Conservation (phyloP, 1,140 invertebrate genomes). For the Geopemphigus sp. region DNA sequence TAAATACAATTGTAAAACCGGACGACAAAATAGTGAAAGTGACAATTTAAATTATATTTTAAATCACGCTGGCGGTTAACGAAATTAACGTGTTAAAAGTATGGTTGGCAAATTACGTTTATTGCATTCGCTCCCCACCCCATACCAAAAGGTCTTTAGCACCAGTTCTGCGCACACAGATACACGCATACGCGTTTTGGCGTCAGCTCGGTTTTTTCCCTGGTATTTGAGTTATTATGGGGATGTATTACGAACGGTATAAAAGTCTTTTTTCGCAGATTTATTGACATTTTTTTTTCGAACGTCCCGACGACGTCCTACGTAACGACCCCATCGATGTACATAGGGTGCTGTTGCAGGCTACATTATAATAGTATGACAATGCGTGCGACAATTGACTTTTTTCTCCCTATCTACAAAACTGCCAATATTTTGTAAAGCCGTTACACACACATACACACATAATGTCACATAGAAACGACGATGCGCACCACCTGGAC, state of each 20-base stretch:
- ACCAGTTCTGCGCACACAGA: too few relatives aligned
- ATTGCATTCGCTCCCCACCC: too few relatives aligned
- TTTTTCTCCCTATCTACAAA: not conserved
- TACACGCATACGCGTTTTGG: too few relatives aligned
- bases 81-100: too few relatives aligned
- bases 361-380: not conserved
- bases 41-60: too few relatives aligned
- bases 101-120: too few relatives aligned
- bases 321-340: not conserved
- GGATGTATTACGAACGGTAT: not conserved
- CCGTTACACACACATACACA: not conserved
- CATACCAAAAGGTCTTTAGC: too few relatives aligned
- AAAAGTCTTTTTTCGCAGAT: conserved; percentile 3
- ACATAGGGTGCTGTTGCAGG: not conserved
- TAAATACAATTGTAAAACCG: too few relatives aligned
- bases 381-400: conserved; percentile 28
- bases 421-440: not conserved
- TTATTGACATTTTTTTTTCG: conserved; percentile 11
- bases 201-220: too few relatives aligned
- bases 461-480: not conserved
- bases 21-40: too few relatives aligned
- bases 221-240: too few relatives aligned
- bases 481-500: conserved; percentile 20
- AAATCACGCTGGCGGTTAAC: too few relatives aligned
- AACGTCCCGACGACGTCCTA: not conserved